Base-by-base conservation (phyloP, 2,797 vertebrate species). In the Apogon hyalosoma region DNA sequence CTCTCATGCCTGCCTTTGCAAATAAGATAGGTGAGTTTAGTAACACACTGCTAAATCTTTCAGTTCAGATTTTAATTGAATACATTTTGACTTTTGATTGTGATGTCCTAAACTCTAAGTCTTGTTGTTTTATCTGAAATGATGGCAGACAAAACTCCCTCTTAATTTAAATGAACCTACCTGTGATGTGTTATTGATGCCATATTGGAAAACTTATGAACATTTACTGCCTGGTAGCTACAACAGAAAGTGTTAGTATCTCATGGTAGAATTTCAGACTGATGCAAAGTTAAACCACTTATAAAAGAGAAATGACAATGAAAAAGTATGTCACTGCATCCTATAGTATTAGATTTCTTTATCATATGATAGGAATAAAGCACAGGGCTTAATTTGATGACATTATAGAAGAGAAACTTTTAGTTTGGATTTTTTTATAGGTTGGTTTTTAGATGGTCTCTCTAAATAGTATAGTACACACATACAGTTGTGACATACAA, bases 11-110 rank as follows among this genome's bases (percentile, higher is more conserved):
- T 24, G 91, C 84, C 56, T 97, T 99, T 86, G 94, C 95, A 69
- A 88, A 80, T 62, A 98, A 99, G 75, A 93, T 99, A 3, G 97
- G 98, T 98, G 91, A 88, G 95, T 85, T 16, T 1, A 6, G 4
- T 19, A 46, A 15, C 9, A 9, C 24, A 24, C 9, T 19, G 52
- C 6, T 53, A 16, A 53, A 53, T 53, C 38, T 18, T 53, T 53
- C 33, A 36, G 33, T 36, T 36, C 33, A 36, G 3, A 42, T 41
- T 24, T 46, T 4, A 31, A 1, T 14, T 11, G 19, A 2, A 42
- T 13, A 18, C 4, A 36, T 15, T 2, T 33, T 42, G 4, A 14
- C 15, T 3, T 15, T 10, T 24, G 7, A 16, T 36, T 51, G 54
- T 7, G 21, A 6, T 11, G 13, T 14, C 13, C 21, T 9, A 24